A percentile compares a stretch with the other conserved stretches of the same genome.
phyloP scores from a whole-genome alignment of 2,888 invertebrate species.

The Furcula furcula region DNA sequence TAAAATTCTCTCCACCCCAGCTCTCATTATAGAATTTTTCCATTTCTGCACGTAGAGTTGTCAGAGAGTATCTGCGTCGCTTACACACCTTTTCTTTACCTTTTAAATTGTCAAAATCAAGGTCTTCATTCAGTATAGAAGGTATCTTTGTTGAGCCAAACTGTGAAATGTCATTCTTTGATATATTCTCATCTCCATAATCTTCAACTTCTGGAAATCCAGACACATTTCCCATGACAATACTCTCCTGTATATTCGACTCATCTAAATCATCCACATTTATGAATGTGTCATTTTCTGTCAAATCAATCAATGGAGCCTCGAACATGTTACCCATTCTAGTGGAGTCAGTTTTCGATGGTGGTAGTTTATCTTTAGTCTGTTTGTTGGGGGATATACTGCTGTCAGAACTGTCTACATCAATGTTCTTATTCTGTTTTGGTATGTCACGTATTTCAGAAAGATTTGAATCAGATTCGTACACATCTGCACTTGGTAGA shows the following conservation, averaged over 20 bases:
- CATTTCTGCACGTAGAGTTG: slow-evolving; percentile 77
- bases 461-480: slow-evolving; percentile 79
- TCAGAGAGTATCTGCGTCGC: slow-evolving; percentile 58
- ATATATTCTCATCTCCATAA: slow-evolving; percentile 34
- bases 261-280: slow-evolving; percentile 30
- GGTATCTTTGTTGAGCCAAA: slow-evolving; percentile 71
- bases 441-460: slow-evolving; percentile 42
- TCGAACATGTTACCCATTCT: slow-evolving; percentile 14
- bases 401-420: slow-evolving; percentile 39
- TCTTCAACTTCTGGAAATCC: slow-evolving; percentile 53
- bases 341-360: slow-evolving; percentile 23
- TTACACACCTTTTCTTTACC: slow-evolving; percentile 59
- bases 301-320: slow-evolving; percentile 52
- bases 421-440: slow-evolving; percentile 20
- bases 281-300: slow-evolving; percentile 38
- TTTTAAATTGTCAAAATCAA: slow-evolving; percentile 72
- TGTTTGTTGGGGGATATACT: slow-evolving; percentile 25
- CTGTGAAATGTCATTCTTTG: slow-evolving; percentile 38
- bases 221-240: slow-evolving; percentile 68
- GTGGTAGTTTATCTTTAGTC: slow-evolving; percentile 13
- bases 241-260: slow-evolving; percentile 53
- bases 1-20: slow-evolving; percentile 84
- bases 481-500: slow-evolving; percentile 73
- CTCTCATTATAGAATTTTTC: slow-evolving; percentile 84
- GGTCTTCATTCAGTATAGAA: slow-evolving; percentile 63